Conservation (phyloP, 2,888 invertebrate species). For the Pseudococcus viburni region DNA sequence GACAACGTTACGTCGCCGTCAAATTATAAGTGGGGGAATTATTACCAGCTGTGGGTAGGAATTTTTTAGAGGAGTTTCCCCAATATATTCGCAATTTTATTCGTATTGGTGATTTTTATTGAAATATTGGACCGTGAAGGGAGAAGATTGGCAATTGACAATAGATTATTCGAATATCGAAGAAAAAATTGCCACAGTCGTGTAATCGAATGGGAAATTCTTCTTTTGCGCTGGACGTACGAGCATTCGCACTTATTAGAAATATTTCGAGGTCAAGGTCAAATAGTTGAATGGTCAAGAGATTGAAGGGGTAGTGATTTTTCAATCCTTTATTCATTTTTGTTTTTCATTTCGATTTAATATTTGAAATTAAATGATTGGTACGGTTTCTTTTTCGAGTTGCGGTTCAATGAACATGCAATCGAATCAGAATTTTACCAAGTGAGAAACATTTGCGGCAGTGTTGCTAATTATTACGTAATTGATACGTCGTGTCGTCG, state of each 20-base stretch:
- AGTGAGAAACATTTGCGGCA: no score
- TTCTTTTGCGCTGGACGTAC: not conserved
- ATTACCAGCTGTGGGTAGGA: not conserved
- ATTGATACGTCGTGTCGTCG: no score
- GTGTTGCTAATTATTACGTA: no score
- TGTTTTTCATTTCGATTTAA: no score
- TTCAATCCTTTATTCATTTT: not conserved
- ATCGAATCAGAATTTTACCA: no score
- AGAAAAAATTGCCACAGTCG: not conserved
- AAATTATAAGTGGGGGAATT: not conserved
- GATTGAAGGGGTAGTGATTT: not conserved
- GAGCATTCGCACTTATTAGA: not conserved
- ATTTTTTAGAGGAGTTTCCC: not conserved
- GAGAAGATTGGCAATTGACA: not conserved
- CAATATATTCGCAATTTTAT: not conserved
- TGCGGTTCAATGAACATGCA: no score
- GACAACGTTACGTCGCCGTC: not conserved
- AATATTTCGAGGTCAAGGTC: slow-evolving; percentile 27
- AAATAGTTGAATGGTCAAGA: not conserved
- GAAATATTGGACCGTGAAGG: not conserved
- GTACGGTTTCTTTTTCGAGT: no score
- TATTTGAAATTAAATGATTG: no score
- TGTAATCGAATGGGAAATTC: not conserved
- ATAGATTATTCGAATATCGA: not conserved
- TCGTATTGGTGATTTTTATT: not conserved